A percentile compares a stretch with the other conserved stretches of the same genome.
phyloP scores from a whole-genome alignment of 2,113 vertebrate species.

The Ovis canadensis region DNA sequence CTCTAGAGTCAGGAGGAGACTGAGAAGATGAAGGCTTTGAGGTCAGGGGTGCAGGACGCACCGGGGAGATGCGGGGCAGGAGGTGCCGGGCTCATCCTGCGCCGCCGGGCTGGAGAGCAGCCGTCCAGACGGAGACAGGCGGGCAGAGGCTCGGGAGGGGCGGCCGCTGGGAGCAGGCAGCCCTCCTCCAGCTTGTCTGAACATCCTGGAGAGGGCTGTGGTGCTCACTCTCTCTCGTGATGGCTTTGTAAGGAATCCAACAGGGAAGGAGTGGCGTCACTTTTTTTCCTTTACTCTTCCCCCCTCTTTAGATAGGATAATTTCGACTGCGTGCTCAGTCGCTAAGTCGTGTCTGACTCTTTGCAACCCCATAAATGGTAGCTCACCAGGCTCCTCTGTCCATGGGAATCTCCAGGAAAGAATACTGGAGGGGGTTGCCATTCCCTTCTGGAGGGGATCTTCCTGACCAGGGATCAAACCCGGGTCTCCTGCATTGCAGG shows the following conservation, averaged over 20 bases:
- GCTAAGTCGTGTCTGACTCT: not conserved
- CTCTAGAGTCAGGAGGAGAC: not conserved
- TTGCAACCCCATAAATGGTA: not conserved
- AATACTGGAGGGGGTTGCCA: not conserved
- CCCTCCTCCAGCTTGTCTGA: not conserved
- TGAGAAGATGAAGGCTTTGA: not conserved
- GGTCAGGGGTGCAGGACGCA: not conserved
- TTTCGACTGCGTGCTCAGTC: not conserved
- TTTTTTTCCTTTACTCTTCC: too few relatives aligned
- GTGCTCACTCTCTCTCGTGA: accelerated
- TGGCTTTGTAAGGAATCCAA: not conserved
- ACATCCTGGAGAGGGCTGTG: not conserved
- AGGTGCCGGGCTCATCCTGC: not conserved
- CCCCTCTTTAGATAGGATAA: not conserved
- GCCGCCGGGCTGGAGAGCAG: not conserved
- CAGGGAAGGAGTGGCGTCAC: not conserved
- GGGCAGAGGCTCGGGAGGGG: not conserved
- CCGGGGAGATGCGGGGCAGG: too few relatives aligned
- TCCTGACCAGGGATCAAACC: not conserved
- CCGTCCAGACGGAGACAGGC: accelerated
- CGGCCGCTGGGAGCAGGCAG: not conserved
- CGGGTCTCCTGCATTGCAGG: not conserved
- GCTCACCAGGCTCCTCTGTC: not conserved
- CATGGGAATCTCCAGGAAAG: not conserved
- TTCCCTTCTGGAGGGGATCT: not conserved